Conservation (phyloP, 2,888 invertebrate species). For the Tachystola acroxantha region DNA sequence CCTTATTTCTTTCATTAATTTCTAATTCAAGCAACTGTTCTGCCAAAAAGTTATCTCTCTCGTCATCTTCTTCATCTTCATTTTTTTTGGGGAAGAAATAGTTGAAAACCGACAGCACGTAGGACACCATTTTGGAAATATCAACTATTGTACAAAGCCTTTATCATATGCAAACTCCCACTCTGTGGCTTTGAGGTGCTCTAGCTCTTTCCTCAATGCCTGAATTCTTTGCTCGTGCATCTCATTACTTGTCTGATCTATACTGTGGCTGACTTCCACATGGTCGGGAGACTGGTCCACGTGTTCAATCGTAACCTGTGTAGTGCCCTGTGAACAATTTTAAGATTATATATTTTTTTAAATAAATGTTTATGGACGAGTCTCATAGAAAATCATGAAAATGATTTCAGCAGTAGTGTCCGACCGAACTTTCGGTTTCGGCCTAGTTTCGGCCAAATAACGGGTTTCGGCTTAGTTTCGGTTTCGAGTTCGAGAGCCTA, state of each 20-base stretch:
- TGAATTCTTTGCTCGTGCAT: conserved; percentile 85
- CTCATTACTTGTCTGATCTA: conserved; percentile 80
- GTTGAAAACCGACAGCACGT: conserved; percentile 52
- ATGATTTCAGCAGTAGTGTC: too few relatives aligned
- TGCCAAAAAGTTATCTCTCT: conserved; percentile 53
- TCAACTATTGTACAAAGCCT: conserved; percentile 76
- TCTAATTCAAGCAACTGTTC: conserved; percentile 61
- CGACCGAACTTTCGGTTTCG: too few relatives aligned
- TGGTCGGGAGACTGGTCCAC: conserved; percentile 71
- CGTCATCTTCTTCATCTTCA: conserved; percentile 28
- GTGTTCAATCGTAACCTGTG: conserved; percentile 47
- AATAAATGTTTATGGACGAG: too few relatives aligned
- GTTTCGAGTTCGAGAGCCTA: too few relatives aligned
- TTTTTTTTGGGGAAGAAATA: conserved; percentile 39
- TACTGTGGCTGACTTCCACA: conserved; percentile 71
- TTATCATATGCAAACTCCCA: conserved; percentile 89
- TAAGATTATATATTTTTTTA: too few relatives aligned
- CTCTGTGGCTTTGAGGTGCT: conserved; percentile 87
- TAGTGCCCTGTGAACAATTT: conserved; percentile 38
- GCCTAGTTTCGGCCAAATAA: too few relatives aligned
- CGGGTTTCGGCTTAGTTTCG: too few relatives aligned
- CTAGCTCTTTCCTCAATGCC: conserved; percentile 84
- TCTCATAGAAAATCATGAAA: too few relatives aligned
- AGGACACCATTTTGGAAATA: conserved; percentile 57
- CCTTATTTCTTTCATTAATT: conserved; percentile 21